phyloP scores from a whole-genome alignment of 2,888 invertebrate genomes.

The Tiliacea aurago region DNA sequence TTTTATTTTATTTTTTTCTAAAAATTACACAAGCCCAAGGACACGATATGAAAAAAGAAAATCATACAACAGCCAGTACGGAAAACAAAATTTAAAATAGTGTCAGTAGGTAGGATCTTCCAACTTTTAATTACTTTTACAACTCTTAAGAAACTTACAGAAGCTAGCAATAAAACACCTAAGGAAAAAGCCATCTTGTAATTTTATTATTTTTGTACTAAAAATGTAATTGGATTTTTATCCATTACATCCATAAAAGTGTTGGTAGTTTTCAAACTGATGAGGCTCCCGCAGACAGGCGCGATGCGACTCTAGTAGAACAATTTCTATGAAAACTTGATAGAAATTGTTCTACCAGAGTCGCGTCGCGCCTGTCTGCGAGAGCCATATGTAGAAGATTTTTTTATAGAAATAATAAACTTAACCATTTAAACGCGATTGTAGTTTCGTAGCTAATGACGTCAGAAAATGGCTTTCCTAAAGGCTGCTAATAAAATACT shows the following conservation, averaged over 20 bases:
- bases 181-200: conserved; percentile 10
- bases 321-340: not conserved
- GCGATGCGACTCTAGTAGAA: not conserved
- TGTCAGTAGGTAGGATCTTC: not conserved
- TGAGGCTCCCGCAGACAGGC: not conserved
- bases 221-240: conserved; percentile 30
- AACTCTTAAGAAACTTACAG: conserved; percentile 26
- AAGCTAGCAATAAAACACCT: conserved; percentile 42
- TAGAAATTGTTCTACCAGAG: not conserved
- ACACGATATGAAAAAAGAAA: not conserved
- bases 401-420: not conserved
- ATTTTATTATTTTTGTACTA: conserved; percentile 23
- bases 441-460: not conserved
- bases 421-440: conserved; percentile 8
- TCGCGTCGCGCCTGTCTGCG: not conserved
- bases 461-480: not conserved
- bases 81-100: conserved; percentile 9
- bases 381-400: not conserved
- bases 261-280: not conserved
- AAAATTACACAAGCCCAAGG: not conserved
- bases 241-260: conserved; percentile 4
- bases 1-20: too few relatives aligned
- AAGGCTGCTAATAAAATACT: not conserved
- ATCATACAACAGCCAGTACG: not conserved
- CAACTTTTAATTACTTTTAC: conserved; percentile 43